These are phyloP conservation scores for Tethea ocularis DNA, from an alignment of 2,888 invertebrate species.

Conservation along the genomic window DNA sequence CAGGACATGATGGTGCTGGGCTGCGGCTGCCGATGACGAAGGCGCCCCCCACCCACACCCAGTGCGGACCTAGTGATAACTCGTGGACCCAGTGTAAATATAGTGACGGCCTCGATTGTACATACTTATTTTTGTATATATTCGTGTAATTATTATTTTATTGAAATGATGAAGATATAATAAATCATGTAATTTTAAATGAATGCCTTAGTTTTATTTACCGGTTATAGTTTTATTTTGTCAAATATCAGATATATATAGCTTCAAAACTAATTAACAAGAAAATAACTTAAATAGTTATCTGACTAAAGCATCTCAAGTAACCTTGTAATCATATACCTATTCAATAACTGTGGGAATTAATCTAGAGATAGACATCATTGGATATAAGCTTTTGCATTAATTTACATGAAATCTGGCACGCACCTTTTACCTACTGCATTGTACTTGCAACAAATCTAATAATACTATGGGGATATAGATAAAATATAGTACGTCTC, in stretches of 20 bases:
- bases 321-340: constrained; percentile 1
- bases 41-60: constrained; percentile 58
- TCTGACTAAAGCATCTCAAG: background rate
- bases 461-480: background rate
- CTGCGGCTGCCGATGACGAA: constrained; percentile 97
- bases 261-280: background rate
- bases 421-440: too few relatives aligned
- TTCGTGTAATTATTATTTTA: constrained; percentile 82
- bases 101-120: constrained; percentile 80
- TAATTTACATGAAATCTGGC: constrained; percentile 6
- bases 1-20: constrained; percentile 99
- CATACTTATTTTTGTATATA: constrained; percentile 79
- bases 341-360: constrained; percentile 4
- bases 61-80: constrained; percentile 75
- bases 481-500: too few relatives aligned
- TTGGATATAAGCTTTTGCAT: background rate
- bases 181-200: constrained; percentile 74
- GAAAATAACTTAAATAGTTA: background rate
- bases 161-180: constrained; percentile 75
- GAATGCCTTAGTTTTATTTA: constrained; percentile 16
- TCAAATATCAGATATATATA: background rate
- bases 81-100: constrained; percentile 83
- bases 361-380: background rate
- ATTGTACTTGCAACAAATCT: too few relatives aligned
- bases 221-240: background rate